These are phyloP conservation scores for Boleophthalmus pectinirostris DNA, from an alignment of 2,113 vertebrate genomes.

Conservation along the genomic window DNA sequence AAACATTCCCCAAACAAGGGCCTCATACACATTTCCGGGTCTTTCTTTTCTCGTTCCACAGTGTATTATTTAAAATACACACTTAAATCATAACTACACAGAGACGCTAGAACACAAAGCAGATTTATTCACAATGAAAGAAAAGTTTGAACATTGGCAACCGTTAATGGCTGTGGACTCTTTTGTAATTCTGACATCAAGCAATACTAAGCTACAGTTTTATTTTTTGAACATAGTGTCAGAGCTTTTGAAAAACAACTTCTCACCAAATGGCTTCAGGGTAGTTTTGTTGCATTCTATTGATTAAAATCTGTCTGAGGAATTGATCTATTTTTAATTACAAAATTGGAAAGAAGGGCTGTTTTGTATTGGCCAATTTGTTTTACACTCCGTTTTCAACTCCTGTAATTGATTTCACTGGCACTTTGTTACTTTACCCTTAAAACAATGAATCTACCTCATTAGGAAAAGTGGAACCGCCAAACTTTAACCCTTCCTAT, in stretches of 20 bases:
- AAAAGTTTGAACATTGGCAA: background rate
- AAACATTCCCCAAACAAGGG: slow-evolving; percentile 16
- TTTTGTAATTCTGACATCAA: background rate
- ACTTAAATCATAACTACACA: slow-evolving; percentile 4
- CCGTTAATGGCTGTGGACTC: background rate
- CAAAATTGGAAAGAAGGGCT: slow-evolving; percentile 1
- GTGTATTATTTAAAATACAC: background rate
- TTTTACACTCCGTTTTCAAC: background rate
- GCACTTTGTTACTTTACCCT: background rate
- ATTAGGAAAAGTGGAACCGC: no score
- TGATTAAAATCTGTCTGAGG: background rate
- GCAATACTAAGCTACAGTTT: background rate
- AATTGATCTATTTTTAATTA: background rate
- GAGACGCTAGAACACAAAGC: background rate
- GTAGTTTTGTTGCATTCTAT: background rate
- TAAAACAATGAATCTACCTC: no score
- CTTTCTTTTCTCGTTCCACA: slow-evolving; percentile 8
- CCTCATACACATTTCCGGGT: slow-evolving; percentile 15
- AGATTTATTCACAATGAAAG: background rate
- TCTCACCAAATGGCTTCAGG: background rate
- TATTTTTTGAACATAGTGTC: slow-evolving; percentile 1
- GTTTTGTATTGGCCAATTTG: background rate
- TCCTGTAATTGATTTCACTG: background rate
- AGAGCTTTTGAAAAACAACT: background rate
- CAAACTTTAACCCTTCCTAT: no score